Conservation (phyloP, 2,797 vertebrate species). For the Pagetopsis macropterus region DNA sequence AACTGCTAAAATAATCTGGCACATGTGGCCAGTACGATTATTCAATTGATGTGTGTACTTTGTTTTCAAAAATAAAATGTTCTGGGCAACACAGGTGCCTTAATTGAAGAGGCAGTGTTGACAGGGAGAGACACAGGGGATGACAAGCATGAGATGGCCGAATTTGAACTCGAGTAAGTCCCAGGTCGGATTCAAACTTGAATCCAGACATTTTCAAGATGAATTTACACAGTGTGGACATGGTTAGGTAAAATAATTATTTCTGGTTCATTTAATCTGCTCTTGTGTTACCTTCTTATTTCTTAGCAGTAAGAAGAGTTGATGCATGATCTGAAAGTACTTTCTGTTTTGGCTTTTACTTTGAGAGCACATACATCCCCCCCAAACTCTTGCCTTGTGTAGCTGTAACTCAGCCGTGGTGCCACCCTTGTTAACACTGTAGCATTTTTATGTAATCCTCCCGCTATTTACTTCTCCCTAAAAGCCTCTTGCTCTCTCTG, state of each 20-base stretch:
- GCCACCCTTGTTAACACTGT: slow-evolving; percentile 1
- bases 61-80: too few species aligned
- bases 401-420: background rate
- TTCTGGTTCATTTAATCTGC: background rate
- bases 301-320: background rate
- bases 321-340: background rate
- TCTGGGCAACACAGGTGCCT: too few species aligned
- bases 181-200: too few species aligned
- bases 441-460: slow-evolving; percentile 44
- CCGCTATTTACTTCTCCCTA: slow-evolving; percentile 33
- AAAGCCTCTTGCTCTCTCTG: slow-evolving; percentile 18
- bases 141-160: too few species aligned
- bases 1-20: too few species aligned
- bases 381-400: background rate
- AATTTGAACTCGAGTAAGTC: too few species aligned
- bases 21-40: too few species aligned
- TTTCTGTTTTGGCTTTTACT: background rate
- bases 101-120: too few species aligned
- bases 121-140: too few species aligned
- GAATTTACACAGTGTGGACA: background rate
- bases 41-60: too few species aligned
- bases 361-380: background rate
- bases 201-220: background rate
- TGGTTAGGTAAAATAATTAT: background rate
- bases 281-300: background rate